Conservation (phyloP, 2,888 invertebrate genomes). For the Idaea aversata region DNA sequence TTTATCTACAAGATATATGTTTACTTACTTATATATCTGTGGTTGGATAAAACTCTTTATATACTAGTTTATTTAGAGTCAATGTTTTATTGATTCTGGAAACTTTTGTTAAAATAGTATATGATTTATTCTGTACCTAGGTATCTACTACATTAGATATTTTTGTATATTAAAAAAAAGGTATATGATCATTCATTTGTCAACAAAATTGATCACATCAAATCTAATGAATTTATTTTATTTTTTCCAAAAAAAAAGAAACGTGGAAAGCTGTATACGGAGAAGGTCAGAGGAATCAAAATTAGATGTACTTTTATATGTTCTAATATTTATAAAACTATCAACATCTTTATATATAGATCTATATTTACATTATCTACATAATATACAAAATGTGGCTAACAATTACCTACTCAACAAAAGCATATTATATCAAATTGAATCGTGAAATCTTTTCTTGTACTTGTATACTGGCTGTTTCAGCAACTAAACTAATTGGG, state of each 20-base stretch:
- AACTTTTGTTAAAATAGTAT: not conserved
- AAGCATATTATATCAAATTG: not conserved
- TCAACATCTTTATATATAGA: constrained; percentile 31
- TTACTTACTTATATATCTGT: too few species aligned
- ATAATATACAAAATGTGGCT: constrained; percentile 55
- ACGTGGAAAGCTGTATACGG: constrained; percentile 88
- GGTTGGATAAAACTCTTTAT: too few species aligned
- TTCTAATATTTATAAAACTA: constrained; percentile 43
- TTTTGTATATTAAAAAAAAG: not conserved
- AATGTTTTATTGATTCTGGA: not conserved
- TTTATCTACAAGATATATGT: not conserved
- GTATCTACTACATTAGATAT: not conserved
- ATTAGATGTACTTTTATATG: constrained; percentile 66
- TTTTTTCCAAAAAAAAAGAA: constrained; percentile 82
- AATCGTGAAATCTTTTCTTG: not conserved
- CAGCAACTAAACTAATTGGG: too few species aligned
- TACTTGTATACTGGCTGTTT: too few species aligned
- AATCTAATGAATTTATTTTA: constrained; percentile 40
- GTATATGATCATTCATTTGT: not conserved
- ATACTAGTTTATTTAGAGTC: not conserved
- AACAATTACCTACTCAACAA: constrained; percentile 37
- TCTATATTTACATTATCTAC: constrained; percentile 35
- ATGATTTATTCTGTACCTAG: not conserved
- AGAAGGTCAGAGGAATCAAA: constrained; percentile 85
- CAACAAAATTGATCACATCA: constrained; percentile 16